phyloP scores from a whole-genome alignment of 1,140 invertebrate species.

The Drosophila littoralis region DNA sequence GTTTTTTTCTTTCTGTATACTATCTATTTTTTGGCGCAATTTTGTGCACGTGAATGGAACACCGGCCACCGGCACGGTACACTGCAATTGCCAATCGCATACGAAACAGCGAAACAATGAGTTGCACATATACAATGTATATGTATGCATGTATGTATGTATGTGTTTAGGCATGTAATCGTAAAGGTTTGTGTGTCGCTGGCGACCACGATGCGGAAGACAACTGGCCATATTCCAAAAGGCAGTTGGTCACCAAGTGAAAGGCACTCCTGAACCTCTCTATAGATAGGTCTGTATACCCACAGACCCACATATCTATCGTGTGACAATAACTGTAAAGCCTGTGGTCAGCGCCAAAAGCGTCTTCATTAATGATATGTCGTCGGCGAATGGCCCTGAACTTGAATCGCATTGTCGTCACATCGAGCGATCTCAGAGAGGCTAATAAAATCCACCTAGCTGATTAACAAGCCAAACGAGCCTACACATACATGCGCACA shows the following conservation, averaged over 20 bases:
- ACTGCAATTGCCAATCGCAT: slow-evolving; percentile 33
- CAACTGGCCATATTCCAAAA: slow-evolving; percentile 35
- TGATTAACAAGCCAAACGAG: slow-evolving; percentile 10
- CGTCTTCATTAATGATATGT: background rate
- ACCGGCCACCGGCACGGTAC: slow-evolving; percentile 43
- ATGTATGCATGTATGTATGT: background rate
- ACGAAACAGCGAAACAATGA: slow-evolving; percentile 30
- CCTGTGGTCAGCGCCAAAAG: background rate
- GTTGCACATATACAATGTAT: slow-evolving; percentile 37
- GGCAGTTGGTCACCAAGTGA: slow-evolving; percentile 49
- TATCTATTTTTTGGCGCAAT: slow-evolving; percentile 41
- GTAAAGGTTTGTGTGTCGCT: background rate
- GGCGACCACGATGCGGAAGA: slow-evolving; percentile 52
- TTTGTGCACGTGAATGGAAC: slow-evolving; percentile 56
- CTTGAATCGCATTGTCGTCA: slow-evolving; percentile 29
- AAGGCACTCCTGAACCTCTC: slow-evolving; percentile 19
- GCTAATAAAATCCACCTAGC: slow-evolving; percentile 5
- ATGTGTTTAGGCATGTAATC: background rate
- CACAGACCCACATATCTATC: background rate
- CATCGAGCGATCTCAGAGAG: background rate
- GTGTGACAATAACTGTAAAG: background rate
- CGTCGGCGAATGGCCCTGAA: slow-evolving; percentile 37
- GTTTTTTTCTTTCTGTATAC: background rate
- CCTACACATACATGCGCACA: slow-evolving; percentile 1
- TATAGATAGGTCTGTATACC: background rate